phyloP scores from a whole-genome alignment of 2,888 invertebrate genomes.

The Ischnus inquisitorius region DNA sequence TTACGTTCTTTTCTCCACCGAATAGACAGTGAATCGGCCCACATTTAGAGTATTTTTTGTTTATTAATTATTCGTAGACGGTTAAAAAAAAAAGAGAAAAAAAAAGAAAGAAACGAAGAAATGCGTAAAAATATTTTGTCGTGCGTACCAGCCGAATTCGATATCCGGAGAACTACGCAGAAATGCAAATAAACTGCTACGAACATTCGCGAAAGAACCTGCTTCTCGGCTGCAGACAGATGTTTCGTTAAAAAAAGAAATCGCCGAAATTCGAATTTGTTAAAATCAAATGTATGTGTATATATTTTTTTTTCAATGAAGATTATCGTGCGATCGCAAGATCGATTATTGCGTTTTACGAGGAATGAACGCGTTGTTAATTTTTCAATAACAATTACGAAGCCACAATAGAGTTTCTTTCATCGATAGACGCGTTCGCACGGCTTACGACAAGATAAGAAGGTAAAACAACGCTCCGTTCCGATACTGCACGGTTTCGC shows the following conservation, averaged over 20 bases:
- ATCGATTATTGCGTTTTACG: neutral
- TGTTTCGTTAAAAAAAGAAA: neutral
- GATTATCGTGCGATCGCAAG: neutral
- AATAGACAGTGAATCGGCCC: slow-evolving; percentile 52
- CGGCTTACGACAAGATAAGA: no score
- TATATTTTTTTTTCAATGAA: neutral
- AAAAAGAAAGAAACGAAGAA: slow-evolving; percentile 13
- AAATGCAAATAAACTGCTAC: slow-evolving; percentile 17
- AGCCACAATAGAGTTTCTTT: neutral
- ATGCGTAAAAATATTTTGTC: slow-evolving; percentile 40
- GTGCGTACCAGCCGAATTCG: slow-evolving; percentile 42
- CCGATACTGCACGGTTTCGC: neutral
- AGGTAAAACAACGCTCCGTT: neutral
- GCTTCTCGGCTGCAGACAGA: neutral
- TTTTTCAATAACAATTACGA: neutral
- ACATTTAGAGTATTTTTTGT: slow-evolving; percentile 52
- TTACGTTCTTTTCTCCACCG: slow-evolving; percentile 50
- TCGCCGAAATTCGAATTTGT: neutral
- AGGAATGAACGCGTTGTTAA: neutral
- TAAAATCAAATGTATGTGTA: neutral
- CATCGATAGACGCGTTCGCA: neutral
- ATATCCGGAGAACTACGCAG: slow-evolving; percentile 27
- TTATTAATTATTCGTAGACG: slow-evolving; percentile 45
- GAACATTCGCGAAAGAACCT: neutral
- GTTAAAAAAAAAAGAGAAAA: slow-evolving; percentile 59